Percentiles rank a stretch among this genome's conserved stretches.
phyloP scores from a whole-genome alignment of 53 echinoderm and acorn worm genomes.

The Holothuria scabra region DNA sequence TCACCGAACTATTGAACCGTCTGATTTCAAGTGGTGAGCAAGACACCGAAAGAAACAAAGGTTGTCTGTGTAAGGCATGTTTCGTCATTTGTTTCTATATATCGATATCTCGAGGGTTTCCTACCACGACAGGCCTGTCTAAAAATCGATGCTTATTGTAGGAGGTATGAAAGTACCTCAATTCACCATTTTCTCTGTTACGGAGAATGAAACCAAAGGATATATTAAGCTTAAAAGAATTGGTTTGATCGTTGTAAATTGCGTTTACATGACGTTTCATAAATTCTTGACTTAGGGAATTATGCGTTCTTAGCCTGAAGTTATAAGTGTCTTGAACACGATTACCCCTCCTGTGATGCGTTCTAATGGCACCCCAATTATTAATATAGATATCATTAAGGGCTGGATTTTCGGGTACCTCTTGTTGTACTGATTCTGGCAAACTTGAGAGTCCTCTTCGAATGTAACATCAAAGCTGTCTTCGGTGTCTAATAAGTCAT shows the following conservation, averaged over 20 bases:
- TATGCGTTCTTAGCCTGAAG: background rate
- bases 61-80: slow-evolving; percentile 42
- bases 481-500: too few species aligned
- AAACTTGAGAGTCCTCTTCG: slow-evolving; percentile 5
- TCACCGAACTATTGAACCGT: too few species aligned
- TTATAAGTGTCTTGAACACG: slow-evolving; percentile 14
- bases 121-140: slow-evolving; percentile 38
- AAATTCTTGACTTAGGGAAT: background rate
- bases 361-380: slow-evolving; percentile 23
- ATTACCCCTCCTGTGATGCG: background rate
- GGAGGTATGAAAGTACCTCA: slow-evolving; percentile 22
- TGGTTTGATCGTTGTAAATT: background rate
- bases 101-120: slow-evolving; percentile 25
- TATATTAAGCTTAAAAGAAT: background rate
- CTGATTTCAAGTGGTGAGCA: slow-evolving; percentile 26
- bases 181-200: background rate
- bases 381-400: background rate
- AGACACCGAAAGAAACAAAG: slow-evolving; percentile 66
- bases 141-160: slow-evolving; percentile 6
- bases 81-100: background rate
- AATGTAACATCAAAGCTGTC: background rate
- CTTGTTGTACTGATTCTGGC: background rate
- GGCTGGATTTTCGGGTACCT: background rate
- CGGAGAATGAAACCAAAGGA: slow-evolving; percentile 13
- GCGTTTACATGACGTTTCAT: background rate